Percentiles rank a stretch among this genome's conserved stretches.
These are phyloP conservation scores for Ypsolopha scabrella DNA, from an alignment of 2,888 invertebrate species.

Conservation along the genomic window DNA sequence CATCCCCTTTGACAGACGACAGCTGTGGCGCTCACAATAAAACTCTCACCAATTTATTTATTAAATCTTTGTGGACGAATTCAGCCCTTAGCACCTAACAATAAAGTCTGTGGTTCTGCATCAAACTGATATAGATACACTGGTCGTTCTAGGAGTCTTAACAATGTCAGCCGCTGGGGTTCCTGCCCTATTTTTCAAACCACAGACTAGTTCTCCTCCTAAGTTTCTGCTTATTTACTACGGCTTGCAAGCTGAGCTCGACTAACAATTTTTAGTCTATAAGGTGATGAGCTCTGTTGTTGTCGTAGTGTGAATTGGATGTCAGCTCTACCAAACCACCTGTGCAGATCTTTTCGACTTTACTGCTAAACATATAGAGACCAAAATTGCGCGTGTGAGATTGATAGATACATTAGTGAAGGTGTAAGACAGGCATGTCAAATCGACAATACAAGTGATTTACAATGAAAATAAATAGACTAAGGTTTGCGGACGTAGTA, in stretches of 20 bases:
- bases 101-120: neutral
- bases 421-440: slow-evolving; percentile 43
- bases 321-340: neutral
- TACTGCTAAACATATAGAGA: neutral
- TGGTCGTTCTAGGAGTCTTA: neutral
- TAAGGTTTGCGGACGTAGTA: slow-evolving; percentile 55
- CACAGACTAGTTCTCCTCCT: neutral
- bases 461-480: slow-evolving; percentile 60
- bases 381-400: neutral
- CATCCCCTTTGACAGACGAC: slow-evolving; percentile 60
- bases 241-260: neutral
- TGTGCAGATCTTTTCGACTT: neutral
- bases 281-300: neutral
- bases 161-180: slow-evolving; percentile 1
- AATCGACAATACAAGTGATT: slow-evolving; percentile 59
- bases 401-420: neutral
- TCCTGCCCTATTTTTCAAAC: neutral
- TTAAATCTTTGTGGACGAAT: neutral
- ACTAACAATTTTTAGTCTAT: neutral
- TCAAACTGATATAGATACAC: neutral
- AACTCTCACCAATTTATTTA: neutral
- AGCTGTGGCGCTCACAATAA: slow-evolving; percentile 60
- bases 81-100: neutral
- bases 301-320: neutral
- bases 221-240: neutral